Conservation (phyloP, 2,113 vertebrate species). For the Gavia stellata region DNA sequence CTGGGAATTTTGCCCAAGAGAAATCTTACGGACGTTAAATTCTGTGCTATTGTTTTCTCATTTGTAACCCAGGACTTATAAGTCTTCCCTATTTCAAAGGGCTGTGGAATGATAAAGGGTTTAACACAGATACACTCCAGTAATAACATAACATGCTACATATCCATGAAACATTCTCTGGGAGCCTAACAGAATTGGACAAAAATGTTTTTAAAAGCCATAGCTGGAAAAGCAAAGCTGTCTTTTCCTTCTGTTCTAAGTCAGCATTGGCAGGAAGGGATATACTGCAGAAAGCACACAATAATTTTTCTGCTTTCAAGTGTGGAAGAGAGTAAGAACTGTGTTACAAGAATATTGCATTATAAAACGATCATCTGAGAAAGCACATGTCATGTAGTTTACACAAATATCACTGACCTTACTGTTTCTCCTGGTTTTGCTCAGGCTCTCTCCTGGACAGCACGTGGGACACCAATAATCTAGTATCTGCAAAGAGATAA, state of each 20-base stretch:
- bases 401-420: not conserved
- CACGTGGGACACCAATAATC: not conserved
- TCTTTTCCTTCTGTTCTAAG: constrained; percentile 15
- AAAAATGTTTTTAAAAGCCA: constrained; percentile 8
- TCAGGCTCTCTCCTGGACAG: not conserved
- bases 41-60: not conserved
- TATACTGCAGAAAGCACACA: not conserved
- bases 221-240: constrained; percentile 7
- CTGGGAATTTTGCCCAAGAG: not conserved
- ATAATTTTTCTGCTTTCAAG: not conserved
- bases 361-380: not conserved
- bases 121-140: not conserved
- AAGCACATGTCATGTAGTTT: not conserved
- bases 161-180: not conserved
- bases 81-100: not conserved
- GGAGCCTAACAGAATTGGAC: not conserved
- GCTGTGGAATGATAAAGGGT: not conserved
- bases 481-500: not conserved
- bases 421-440: not conserved
- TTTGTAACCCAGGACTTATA: not conserved
- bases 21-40: not conserved
- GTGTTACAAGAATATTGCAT: not conserved
- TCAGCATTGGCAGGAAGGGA: not conserved
- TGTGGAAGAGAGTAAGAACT: not conserved
- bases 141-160: not conserved